These are phyloP conservation scores for Papilio aristodemus DNA, from an alignment of 1,140 invertebrate genomes.

Conservation along the genomic window DNA sequence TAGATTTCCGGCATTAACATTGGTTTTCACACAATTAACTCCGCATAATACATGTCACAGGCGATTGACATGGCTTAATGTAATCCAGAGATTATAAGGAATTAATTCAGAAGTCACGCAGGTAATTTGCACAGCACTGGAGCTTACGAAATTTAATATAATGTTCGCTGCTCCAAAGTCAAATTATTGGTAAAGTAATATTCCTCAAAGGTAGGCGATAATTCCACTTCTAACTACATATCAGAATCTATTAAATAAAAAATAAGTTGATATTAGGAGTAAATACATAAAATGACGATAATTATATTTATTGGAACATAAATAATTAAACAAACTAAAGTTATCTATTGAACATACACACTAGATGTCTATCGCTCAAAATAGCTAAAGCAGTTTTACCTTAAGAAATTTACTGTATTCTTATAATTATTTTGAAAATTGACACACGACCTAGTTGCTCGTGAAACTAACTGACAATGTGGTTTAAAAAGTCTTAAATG, in stretches of 20 bases:
- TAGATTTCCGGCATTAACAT: slow-evolving; percentile 1
- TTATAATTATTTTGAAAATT: too few species aligned
- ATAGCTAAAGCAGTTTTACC: too few species aligned
- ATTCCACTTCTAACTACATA: background rate
- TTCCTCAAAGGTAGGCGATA: background rate
- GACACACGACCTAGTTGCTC: too few species aligned
- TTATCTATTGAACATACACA: too few species aligned
- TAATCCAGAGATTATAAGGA: slow-evolving; percentile 19
- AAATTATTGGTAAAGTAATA: background rate
- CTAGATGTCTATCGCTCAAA: too few species aligned
- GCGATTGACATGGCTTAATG: slow-evolving; percentile 14
- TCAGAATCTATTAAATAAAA: background rate
- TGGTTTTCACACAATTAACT: slow-evolving; percentile 20
- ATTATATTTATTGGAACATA: too few species aligned
- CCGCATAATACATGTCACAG: slow-evolving; percentile 15
- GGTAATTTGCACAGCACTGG: slow-evolving; percentile 8
- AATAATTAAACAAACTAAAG: too few species aligned
- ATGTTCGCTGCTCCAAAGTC: slow-evolving; percentile 1
- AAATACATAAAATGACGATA: too few species aligned
- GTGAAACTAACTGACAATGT: too few species aligned
- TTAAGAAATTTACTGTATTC: too few species aligned
- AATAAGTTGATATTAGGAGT: too few species aligned
- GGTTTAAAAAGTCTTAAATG: too few species aligned
- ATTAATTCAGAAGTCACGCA: slow-evolving; percentile 9
- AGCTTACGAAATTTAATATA: slow-evolving; percentile 7